These are phyloP conservation scores for Xylota sylvarum DNA, from an alignment of 2,888 invertebrate species.

Conservation along the genomic window DNA sequence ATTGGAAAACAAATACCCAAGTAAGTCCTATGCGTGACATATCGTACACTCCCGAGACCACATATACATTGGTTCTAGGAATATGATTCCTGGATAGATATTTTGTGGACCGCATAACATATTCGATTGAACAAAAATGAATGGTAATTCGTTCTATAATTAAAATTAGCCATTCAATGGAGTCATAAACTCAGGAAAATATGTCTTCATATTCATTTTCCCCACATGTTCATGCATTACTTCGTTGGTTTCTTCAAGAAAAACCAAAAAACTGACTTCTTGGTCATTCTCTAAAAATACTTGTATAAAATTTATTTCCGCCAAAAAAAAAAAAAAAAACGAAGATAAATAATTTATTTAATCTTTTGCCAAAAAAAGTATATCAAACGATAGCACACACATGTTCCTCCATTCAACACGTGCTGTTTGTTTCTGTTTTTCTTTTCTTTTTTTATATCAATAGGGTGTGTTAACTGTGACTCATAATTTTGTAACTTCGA, in stretches of 20 bases:
- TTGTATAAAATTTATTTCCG: conserved; percentile 15
- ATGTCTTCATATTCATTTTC: not conserved
- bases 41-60: too few species aligned
- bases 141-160: too few species aligned
- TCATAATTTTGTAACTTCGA: too few species aligned
- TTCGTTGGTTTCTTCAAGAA: not conserved
- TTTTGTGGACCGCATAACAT: too few species aligned
- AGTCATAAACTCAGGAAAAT: too few species aligned
- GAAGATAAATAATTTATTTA: conserved; percentile 9
- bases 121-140: too few species aligned
- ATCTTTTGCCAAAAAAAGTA: not conserved
- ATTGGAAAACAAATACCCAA: too few species aligned
- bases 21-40: too few species aligned
- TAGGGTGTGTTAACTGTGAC: too few species aligned
- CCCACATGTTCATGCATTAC: not conserved
- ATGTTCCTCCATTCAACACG: conserved; percentile 11
- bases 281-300: conserved; percentile 18
- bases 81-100: too few species aligned
- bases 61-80: too few species aligned
- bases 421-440: conserved; percentile 29
- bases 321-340: not conserved
- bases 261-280: not conserved
- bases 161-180: too few species aligned
- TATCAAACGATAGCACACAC: conserved; percentile 24
- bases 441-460: not conserved